Evolutionary conservation across 2,888 invertebrate species (phyloP), one percentile per base, ranked within the genome.

Genomic region (Archaeoteleia sp.): DNA sequence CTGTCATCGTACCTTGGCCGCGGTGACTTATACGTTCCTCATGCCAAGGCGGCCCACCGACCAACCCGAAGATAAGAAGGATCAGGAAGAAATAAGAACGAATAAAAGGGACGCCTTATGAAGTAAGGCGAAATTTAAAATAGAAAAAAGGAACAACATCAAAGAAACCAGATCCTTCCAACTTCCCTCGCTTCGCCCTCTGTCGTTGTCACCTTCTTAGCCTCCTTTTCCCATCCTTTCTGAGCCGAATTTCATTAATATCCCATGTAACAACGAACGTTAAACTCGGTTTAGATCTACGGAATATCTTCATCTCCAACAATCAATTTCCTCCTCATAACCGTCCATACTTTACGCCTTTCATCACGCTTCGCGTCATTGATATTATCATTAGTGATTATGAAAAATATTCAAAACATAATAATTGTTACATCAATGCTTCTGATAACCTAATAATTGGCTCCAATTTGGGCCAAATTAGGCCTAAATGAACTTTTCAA

Each of bases 191-290:
- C 23, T 15, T 14, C 14, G 15, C 14, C 15, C 37, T 15, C 40
- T 5, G 35, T 27, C 58, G 62, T 58, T 67, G 62, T 67, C 63
- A 67, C 55, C 49, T 63, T 67, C 62, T 62, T 34, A 63, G 46
- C 42, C 60, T 55, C 35, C 45, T 53, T 54, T 48, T 27, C 42
- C 39, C 43, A 46, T 15, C 35, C 9, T 63, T 17, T 17, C 42
- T 46, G 20, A 57, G 32, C 46, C 58, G 63, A 71, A 71, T 71
- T 71, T 71, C 66, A 68, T 66, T 68, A 71, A 71, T 71, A 69
- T 65, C 65, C 65, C 55, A 40, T 51, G 54, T 65, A 69, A 60
- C 60, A 55, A 60, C 54, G 53, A 34, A 34, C 55, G 63, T 55
- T 65, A 69, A 65, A 61, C 65, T 9, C 12, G 54, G 68, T 55